These are phyloP conservation scores for Tethea ocularis DNA, from an alignment of 2,888 invertebrate genomes.

Conservation along the genomic window DNA sequence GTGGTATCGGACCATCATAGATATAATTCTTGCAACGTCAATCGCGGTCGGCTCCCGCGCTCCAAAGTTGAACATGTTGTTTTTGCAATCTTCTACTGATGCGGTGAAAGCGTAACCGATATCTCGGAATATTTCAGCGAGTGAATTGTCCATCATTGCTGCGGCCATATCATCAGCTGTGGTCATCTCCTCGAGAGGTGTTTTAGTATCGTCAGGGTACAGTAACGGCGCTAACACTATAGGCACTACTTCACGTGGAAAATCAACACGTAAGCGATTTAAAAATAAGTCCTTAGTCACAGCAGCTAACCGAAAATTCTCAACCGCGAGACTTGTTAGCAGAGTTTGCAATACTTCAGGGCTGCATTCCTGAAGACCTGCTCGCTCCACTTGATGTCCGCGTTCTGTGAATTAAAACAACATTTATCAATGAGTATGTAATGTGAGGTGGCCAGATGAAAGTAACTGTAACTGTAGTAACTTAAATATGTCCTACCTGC, in stretches of 20 bases:
- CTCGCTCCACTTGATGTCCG: conserved; percentile 88
- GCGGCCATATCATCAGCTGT: conserved; percentile 85
- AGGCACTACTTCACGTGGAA: conserved; percentile 94
- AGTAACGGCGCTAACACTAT: conserved; percentile 94
- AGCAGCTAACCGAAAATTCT: conserved; percentile 86
- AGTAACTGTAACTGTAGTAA: no score
- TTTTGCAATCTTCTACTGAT: conserved; percentile 94
- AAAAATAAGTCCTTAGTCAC: conserved; percentile 92
- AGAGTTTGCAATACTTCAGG: conserved; percentile 95
- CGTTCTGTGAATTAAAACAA: conserved; percentile 73
- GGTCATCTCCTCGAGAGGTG: conserved; percentile 85
- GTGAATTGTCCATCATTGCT: conserved; percentile 88
- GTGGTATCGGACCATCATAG: conserved; percentile 94
- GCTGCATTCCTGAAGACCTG: conserved; percentile 94
- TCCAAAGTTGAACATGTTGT: conserved; percentile 91
- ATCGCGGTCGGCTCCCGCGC: conserved; percentile 92
- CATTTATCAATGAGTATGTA: conserved; percentile 3
- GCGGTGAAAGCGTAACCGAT: conserved; percentile 95
- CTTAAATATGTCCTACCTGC: conserved; percentile 80
- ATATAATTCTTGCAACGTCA: conserved; percentile 92
- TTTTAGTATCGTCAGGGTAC: conserved; percentile 90
- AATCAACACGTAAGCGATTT: conserved; percentile 92
- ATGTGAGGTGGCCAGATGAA: not conserved
- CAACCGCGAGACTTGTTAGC: conserved; percentile 85
- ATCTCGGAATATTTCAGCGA: conserved; percentile 95